Base-by-base conservation (phyloP, 2,113 vertebrate genomes). In the Brienomyrus longianalis region DNA sequence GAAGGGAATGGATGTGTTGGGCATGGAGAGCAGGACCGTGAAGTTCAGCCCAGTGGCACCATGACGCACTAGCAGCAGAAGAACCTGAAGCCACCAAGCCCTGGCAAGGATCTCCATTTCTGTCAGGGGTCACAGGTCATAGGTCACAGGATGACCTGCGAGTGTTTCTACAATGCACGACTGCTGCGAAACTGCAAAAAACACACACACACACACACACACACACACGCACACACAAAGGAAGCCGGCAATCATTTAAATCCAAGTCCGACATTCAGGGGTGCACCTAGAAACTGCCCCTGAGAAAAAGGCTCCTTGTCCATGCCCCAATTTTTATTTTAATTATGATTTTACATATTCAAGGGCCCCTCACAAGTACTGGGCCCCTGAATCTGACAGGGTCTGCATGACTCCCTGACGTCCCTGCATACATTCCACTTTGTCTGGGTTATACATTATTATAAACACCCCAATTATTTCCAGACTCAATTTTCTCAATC, bases 11-110 rank as follows among this genome's bases (percentile, higher is more conserved):
- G 93, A 93, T 11, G 89, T 91, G 88, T 93, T 93, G 83, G 93
- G 92, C 77, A 92, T 89, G 39, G 90, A 91, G 77, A 93, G 77
- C 85, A 93, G 84, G 83, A 93, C n/a, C 39, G 90, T 92, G 85
- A 93, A 93, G 31, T 51, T 90, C 48, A 88, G 31, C 1, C 88
- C 88, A 31, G 35, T 9, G 5, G 19, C 77, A 13, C 35, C 90
- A 9, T 17, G 50, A 23, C 54, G 31, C 6, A 43, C 15, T 7
- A 84, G 2, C 47, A 51, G 21, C 88, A 91, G 19, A 21, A 87
- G 35, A n/a, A 83, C 4, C 7, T 56, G 39, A 2, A 87, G 43
- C 23, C 27, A 35, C 50, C 51, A 7, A 84, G n/a, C 51, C 56
- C 31, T 6, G 54, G 13, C 1, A 15, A 74, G n/a, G 66, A 83